Evolutionary conservation across 2,888 invertebrate genomes (phyloP).

Genomic region (Nymphalis urticae): DNA sequence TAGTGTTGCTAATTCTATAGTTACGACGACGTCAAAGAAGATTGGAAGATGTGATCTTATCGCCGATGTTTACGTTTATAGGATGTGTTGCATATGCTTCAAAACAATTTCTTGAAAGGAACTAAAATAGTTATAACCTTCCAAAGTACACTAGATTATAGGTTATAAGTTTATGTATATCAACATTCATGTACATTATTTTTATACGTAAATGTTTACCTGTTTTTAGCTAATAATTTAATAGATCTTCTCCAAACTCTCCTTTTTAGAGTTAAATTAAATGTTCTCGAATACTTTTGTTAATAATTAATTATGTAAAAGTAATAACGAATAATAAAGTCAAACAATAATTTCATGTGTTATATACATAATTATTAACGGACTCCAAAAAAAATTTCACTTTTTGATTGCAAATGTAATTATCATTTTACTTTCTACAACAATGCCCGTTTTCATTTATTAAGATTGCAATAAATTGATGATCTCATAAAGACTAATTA

Average conservation of each 20-base stretch:
- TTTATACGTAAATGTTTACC: too few species aligned
- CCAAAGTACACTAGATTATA: not conserved
- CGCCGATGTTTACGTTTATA: not conserved
- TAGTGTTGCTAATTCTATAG: not conserved
- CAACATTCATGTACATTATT: too few species aligned
- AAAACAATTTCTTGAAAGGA: not conserved
- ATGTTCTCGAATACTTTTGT: too few species aligned
- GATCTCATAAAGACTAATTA: slow-evolving; percentile 13
- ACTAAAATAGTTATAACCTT: not conserved
- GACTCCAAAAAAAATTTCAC: not conserved
- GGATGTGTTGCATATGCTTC: slow-evolving; percentile 3
- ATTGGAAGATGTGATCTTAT: slow-evolving; percentile 1
- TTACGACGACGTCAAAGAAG: not conserved
- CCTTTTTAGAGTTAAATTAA: too few species aligned
- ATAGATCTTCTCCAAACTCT: too few species aligned
- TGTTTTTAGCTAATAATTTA: too few species aligned
- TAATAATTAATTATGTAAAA: too few species aligned
- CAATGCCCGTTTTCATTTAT: not conserved
- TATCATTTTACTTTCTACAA: not conserved
- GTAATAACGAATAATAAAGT: too few species aligned
- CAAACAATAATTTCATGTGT: too few species aligned
- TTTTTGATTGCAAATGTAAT: not conserved
- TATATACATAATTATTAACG: not conserved
- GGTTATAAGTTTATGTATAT: too few species aligned
- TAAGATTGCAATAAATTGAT: slow-evolving; percentile 8